A percentile compares a stretch with the other conserved stretches of the same genome.
Conservation (phyloP, 2,113 vertebrate genomes). For the Australoheros scitulus region DNA sequence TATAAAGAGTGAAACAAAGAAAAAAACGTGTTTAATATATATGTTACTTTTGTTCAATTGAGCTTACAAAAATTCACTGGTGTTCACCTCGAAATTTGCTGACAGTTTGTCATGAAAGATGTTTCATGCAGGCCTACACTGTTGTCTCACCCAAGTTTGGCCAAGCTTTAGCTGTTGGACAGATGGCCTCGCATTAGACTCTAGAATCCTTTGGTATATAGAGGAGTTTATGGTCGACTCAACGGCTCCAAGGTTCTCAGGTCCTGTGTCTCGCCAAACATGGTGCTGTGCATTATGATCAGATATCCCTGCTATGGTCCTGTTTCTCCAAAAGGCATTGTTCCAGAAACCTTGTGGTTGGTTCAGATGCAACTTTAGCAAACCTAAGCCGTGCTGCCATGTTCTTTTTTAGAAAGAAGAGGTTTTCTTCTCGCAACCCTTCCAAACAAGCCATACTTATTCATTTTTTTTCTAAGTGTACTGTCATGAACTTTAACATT, state of each 20-base stretch:
- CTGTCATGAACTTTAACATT: background rate
- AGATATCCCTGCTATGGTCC: background rate
- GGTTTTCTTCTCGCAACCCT: background rate
- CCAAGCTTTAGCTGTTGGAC: background rate
- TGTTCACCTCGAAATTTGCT: background rate
- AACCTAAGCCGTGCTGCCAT: background rate
- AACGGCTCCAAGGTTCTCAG: background rate
- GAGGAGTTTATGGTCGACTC: background rate
- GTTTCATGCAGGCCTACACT: background rate
- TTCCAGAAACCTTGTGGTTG: background rate
- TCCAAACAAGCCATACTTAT: background rate
- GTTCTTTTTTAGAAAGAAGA: background rate
- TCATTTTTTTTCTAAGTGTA: background rate
- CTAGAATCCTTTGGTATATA: background rate
- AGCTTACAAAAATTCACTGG: background rate
- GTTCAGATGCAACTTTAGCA: background rate
- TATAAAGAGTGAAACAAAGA: too few relatives aligned
- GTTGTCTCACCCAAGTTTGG: background rate
- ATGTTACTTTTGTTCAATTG: background rate
- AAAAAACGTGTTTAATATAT: background rate
- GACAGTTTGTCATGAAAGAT: background rate
- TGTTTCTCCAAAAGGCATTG: background rate
- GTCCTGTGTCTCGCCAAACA: background rate
- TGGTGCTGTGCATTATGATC: background rate
- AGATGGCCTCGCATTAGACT: background rate